Base-by-base conservation (phyloP, 53 echinoderm and acorn worm species). In the Actinopyga echinites region DNA sequence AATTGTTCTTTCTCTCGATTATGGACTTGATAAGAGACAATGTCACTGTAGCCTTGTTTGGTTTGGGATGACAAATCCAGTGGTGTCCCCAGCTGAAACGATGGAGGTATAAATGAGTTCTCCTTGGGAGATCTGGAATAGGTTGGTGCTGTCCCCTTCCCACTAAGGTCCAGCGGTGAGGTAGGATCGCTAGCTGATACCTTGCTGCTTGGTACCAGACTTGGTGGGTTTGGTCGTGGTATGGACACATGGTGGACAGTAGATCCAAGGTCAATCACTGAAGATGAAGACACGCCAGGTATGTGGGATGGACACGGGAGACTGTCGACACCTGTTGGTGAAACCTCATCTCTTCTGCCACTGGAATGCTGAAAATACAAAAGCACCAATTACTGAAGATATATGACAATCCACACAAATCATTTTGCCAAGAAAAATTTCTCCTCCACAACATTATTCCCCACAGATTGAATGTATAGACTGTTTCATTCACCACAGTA, bases 61-160 rank as follows among this genome's bases (percentile, higher is more conserved):
- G 49, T 83, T 75, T 84, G 91, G 1, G 89, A 91, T 6, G 95
- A 95, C 32, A 95, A 83, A 79, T 95, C 95, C 82, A 95, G 43
- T 0, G 95, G 95, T 32, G 87, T 52, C 20, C 83, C 79, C 12
- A 31, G 57, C 42, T 28, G 60, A 9, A 57, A 34, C 22, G 31
- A 40, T 9, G 60, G 17, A 21, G 81, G 24, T 4, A 36, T 30
- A 21, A 28, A 37, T 9, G 35, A 26, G 29, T 69, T 84, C 45
- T 69, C 64, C 54, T 64, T 74, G 15, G 55, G 17, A 34, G 69
- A 61, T 8, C 57, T 71, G 2, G 64, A 30, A 20, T 29, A 22
- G 32, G 57, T 61, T 26, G 49, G 49, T 35, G n/a, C 25, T 29
- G 43, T 29, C 40, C 80, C 26, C 85, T 89, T 89, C 32, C 89